Conservation (phyloP, 2,888 invertebrate genomes). For the Thyatira batis region DNA sequence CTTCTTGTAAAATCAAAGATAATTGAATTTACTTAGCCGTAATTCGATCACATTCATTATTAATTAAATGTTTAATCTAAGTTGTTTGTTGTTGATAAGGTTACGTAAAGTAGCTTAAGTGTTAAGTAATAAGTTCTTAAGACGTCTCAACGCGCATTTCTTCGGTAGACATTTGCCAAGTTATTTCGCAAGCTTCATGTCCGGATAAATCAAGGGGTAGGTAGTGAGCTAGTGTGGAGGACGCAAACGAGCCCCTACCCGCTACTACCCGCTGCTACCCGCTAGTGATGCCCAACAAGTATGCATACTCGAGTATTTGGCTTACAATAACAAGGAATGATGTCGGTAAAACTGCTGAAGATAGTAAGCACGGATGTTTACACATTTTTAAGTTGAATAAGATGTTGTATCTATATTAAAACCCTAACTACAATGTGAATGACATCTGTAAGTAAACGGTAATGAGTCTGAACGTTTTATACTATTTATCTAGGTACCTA, state of each 20-base stretch:
- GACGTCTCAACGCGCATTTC: background rate
- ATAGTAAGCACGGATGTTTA: too few species aligned
- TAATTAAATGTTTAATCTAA: background rate
- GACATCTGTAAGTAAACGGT: too few species aligned
- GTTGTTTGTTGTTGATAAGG: background rate
- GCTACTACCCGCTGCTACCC: background rate
- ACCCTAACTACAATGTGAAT: too few species aligned
- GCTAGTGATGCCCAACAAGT: background rate
- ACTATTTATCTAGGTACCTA: too few species aligned
- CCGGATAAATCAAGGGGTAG: background rate
- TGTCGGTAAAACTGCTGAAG: too few species aligned
- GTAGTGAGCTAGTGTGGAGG: background rate
- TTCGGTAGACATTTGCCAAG: background rate
- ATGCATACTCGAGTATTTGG: background rate
- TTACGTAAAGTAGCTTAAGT: background rate
- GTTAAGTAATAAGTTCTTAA: background rate
- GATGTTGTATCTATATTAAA: too few species aligned
- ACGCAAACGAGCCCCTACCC: background rate
- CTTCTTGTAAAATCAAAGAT: too few species aligned
- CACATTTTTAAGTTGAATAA: too few species aligned
- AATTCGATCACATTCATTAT: background rate
- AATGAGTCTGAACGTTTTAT: too few species aligned
- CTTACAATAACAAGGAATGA: too few species aligned
- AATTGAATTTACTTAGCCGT: too few species aligned
- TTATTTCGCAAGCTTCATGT: background rate